Percentiles rank a stretch among this genome's conserved stretches.
Evolutionary conservation across 2,888 invertebrate genomes (phyloP).

Genomic region (Stenodema calcarata): DNA sequence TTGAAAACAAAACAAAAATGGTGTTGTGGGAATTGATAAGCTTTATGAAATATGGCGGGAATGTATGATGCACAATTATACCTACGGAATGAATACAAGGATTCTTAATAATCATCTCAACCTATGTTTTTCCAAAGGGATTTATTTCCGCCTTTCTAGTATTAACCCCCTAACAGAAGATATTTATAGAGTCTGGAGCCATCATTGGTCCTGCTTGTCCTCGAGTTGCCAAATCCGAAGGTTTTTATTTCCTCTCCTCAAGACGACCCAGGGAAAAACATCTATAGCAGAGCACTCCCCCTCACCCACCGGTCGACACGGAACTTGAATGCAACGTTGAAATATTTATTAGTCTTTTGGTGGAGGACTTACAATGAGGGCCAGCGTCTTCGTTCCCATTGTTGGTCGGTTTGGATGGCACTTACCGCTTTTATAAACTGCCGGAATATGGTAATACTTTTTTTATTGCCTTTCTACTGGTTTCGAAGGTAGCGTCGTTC

Average conservation of each 20-base stretch:
- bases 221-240: background rate
- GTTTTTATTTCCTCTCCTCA: conserved; percentile 29
- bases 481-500: background rate
- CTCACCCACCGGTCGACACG: background rate
- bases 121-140: too few species aligned
- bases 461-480: conserved; percentile 21
- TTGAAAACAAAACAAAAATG: too few species aligned
- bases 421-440: conserved; percentile 43
- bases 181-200: background rate
- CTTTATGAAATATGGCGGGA: too few species aligned
- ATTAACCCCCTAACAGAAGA: too few species aligned
- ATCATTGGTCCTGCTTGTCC: background rate
- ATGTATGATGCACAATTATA: too few species aligned
- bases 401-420: conserved; percentile 12
- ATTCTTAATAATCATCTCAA: too few species aligned
- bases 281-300: background rate
- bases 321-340: conserved; percentile 33
- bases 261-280: conserved; percentile 28
- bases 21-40: too few species aligned
- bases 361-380: conserved; percentile 40
- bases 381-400: conserved; percentile 37
- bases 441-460: conserved; percentile 35
- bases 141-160: too few species aligned
- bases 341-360: conserved; percentile 43
- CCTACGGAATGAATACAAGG: too few species aligned